Evolutionary conservation across 64 coral and sea anemone species (phyloP), one percentile per base, ranked within the genome.

Genomic region (Astreopora myriophthalma): DNA sequence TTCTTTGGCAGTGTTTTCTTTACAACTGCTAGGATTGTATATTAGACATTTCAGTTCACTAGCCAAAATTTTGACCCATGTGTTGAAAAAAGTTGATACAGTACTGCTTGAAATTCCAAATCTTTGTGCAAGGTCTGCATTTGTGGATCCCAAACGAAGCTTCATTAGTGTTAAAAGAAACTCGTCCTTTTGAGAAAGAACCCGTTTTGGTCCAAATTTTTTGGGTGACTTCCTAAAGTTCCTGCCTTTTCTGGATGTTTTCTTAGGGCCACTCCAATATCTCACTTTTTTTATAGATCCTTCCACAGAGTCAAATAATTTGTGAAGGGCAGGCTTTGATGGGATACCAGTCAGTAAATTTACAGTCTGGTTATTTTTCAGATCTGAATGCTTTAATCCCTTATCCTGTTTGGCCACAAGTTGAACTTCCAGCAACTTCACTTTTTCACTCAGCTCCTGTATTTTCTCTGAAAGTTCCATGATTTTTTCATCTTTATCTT

Each of bases 21-120:
- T 7, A 88, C 92, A 79, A 93, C 75, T 28, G 61, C 52, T 65
- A 63, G 92, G 85, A 64, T 93, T 93, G 60, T 88, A 88, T 51
- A 93, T 69, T n/a, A 93, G 31, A 46, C 85, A 94, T 75, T 82
- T 65, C 68, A 94, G 92, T 75, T 94, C 92, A 65, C 85, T 73
- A 34, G 86, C 67, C 33, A 93, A 89, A 35, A 94, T 46, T 88
- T 81, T 94, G 44, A 88, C 32, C 92, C 92, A 94, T 23, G 92
- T 94, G 19, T 38, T 94, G 36, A 94, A 88, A 82, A 82, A 39
- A 74, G 12, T 40, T 82, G 84, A 79, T 29, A 93, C 84, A 8
- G 73, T 79, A 32, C 17, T 71, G 28, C 2, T 8, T 48, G 83
- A 78, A 71, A 85, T 85, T 48, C 79, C 79, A 92, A 92, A 92